Evolutionary conservation across 2,113 vertebrate genomes (phyloP), one percentile per base, ranked within the genome.

Genomic region (Catagonus wagneri): DNA sequence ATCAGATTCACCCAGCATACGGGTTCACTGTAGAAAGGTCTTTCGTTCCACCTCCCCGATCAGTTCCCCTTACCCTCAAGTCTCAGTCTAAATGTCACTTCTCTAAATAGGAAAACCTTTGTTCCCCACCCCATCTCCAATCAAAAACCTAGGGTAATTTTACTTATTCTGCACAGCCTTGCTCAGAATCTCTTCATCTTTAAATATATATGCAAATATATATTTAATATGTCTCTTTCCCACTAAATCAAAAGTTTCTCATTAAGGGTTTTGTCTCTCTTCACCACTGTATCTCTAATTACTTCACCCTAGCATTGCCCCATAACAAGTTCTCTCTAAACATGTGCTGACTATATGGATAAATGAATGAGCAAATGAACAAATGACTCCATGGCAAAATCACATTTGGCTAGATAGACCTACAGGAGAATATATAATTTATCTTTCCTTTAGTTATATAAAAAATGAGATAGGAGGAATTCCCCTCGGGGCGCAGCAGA

Each of bases 151-250:
- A 84, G 66, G 61, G 17, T 81, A 23, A 71, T 23, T 63, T 9
- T 39, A n/a, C 29, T 92, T 71, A 74, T 56, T 94, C 20, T 61
- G 71, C 34, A 97, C 6, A 44, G 54, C 22, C 29, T 72, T 12
- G 22, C 27, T 88, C 83, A 93, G 22, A 74, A 94, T 80, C 83
- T 75, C 72, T 88, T 75, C 72, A 50, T 85, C 81, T 94, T 89
- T 80, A 84, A 68, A 68, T 85, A 56, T 29, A 2, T 50, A 63
- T 54, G 14, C 58, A 52, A 29, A 39, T 91, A 65, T 66, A 34
- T 36, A 63, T 80, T 60, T 83, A 83, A n/a, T 13, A 15, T 66
- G 34, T 92, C 39, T 86, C 44, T 92, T 80, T 78, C 69, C 54
- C 25, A 76, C 6, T 14, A 92, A 58, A 89, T 39, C 17, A 32